Conservation (phyloP, 2,113 vertebrate species). For the Cricetomys ansorgei region DNA sequence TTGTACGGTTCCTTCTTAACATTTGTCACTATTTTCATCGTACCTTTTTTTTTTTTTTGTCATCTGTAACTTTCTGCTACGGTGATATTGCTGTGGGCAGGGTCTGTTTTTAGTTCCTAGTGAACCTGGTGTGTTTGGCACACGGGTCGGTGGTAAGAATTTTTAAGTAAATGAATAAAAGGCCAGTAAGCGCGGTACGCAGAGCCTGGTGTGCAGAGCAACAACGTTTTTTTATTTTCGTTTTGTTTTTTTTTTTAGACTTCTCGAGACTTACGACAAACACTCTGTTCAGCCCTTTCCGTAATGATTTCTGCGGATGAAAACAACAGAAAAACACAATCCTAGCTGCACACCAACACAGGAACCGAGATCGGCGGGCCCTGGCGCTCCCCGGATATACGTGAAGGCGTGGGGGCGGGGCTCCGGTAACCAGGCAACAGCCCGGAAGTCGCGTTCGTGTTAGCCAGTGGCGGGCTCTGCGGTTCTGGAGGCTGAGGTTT, state of each 20-base stretch:
- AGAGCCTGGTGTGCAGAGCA: neutral
- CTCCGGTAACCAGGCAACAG: constrained; percentile 67
- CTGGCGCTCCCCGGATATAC: constrained; percentile 57
- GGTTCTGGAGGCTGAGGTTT: neutral
- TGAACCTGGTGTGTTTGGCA: neutral
- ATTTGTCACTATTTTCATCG: neutral
- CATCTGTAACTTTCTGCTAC: neutral
- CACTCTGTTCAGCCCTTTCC: neutral
- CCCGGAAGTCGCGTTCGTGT: constrained; percentile 20
- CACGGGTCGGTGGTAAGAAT: neutral
- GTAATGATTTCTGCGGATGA: accelerated
- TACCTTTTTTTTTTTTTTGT: neutral
- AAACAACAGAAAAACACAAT: neutral
- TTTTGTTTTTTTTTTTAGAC: neutral
- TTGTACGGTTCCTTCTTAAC: neutral
- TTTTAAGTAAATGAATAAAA: neutral
- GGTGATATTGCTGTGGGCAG: neutral
- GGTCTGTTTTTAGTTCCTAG: neutral
- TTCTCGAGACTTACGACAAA: neutral
- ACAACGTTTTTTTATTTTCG: neutral
- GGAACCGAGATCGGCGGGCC: too few species aligned
- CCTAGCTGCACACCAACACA: accelerated
- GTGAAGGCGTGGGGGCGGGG: constrained; percentile 33
- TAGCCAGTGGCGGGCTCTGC: neutral
- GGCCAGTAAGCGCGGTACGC: neutral